Percentiles rank a stretch among this genome's conserved stretches.
Evolutionary conservation across 2,888 invertebrate species (phyloP).

Genomic region (Acronicta psi): DNA sequence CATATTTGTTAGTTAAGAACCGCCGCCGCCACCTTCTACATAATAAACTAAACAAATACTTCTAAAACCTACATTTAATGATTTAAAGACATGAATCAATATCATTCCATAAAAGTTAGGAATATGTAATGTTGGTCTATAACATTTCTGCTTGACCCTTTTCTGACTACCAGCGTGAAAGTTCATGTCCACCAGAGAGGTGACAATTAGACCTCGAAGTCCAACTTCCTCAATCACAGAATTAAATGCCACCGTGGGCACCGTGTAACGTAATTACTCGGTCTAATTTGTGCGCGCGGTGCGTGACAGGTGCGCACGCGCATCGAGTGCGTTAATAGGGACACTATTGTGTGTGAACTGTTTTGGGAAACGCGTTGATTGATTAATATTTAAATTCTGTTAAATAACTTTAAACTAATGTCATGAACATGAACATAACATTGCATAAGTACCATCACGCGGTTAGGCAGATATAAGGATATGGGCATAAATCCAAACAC

Average conservation of each 20-base stretch:
- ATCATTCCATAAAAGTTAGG: too few species aligned
- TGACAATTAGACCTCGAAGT: constrained; percentile 47
- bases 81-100: too few species aligned
- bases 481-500: too few species aligned
- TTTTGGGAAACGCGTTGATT: constrained; percentile 52
- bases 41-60: too few species aligned
- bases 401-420: not conserved
- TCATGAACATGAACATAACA: too few species aligned
- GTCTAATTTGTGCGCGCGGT: constrained; percentile 76
- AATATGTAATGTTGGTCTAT: too few species aligned
- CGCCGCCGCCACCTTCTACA: too few species aligned
- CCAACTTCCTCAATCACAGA: constrained; percentile 69
- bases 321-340: constrained; percentile 64
- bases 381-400: constrained; percentile 45
- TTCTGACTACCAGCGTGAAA: constrained; percentile 25
- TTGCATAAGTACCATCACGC: too few species aligned
- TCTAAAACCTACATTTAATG: too few species aligned
- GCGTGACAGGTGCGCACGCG: constrained; percentile 68
- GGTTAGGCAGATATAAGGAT: too few species aligned
- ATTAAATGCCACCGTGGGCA: constrained; percentile 65
- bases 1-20: too few species aligned
- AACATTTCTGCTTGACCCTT: not conserved
- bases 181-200: constrained; percentile 24
- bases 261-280: constrained; percentile 76
- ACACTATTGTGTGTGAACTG: constrained; percentile 62